phyloP scores from a whole-genome alignment of 2,888 invertebrate genomes.

The Nomada hirtipes region DNA sequence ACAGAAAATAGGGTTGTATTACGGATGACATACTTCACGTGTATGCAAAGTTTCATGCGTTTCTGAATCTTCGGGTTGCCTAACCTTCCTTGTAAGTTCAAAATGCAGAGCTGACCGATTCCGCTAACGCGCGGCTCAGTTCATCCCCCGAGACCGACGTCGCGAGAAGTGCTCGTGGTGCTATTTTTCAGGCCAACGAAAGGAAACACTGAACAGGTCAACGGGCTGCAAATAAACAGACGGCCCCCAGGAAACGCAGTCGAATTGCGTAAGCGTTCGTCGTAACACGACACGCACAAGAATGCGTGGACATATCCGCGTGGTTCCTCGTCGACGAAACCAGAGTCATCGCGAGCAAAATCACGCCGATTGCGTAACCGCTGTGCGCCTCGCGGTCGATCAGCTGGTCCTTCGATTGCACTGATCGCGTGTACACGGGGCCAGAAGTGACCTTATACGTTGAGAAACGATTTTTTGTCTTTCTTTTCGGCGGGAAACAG shows the following conservation, averaged over 20 bases:
- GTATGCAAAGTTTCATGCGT: too few species aligned
- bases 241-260: conserved; percentile 44
- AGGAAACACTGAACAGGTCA: conserved; percentile 41
- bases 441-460: background rate
- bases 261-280: conserved; percentile 57
- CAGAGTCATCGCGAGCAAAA: conserved; percentile 33
- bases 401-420: conserved; percentile 50
- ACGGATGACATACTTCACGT: too few species aligned
- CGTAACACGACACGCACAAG: conserved; percentile 67
- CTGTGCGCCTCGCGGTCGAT: conserved; percentile 32
- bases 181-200: conserved; percentile 23
- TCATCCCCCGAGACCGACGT: background rate
- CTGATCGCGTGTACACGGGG: background rate
- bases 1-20: too few species aligned
- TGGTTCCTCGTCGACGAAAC: conserved; percentile 45
- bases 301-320: conserved; percentile 70
- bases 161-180: background rate
- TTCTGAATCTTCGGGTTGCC: too few species aligned
- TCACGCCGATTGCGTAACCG: conserved; percentile 50
- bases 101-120: too few species aligned
- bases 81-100: too few species aligned
- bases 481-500: too few species aligned
- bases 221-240: conserved; percentile 71
- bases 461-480: background rate
- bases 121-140: too few species aligned